A percentile compares a stretch with the other conserved stretches of the same genome.
Evolutionary conservation across 2,888 invertebrate species (phyloP).

Genomic region (Lobophora halterata): DNA sequence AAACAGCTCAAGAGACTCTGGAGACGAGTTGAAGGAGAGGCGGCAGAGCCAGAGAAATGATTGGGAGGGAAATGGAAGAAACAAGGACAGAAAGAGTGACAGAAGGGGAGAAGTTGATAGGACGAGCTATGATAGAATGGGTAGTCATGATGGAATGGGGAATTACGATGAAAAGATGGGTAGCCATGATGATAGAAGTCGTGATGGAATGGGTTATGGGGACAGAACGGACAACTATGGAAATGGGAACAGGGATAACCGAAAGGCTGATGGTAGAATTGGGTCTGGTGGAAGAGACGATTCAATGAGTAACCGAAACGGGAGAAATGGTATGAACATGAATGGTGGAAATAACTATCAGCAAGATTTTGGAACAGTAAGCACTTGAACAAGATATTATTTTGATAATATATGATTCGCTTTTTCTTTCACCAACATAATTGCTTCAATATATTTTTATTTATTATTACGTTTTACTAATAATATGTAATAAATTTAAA

Average conservation of each 20-base stretch:
- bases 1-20: conserved; percentile 43
- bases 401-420: too few species aligned
- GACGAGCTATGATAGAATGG: conserved; percentile 37
- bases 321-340: conserved; percentile 37
- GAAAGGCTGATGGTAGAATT: conserved; percentile 26
- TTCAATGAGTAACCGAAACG: conserved; percentile 30
- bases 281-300: conserved; percentile 24
- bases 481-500: too few species aligned
- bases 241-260: conserved; percentile 29
- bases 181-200: conserved; percentile 30
- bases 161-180: conserved; percentile 31
- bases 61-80: conserved; percentile 42
- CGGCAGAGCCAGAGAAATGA: conserved; percentile 43
- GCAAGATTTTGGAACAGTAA: conserved; percentile 54
- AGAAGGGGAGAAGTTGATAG: too few species aligned
- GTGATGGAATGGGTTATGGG: conserved; percentile 33
- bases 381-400: conserved; percentile 31
- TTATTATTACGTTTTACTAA: too few species aligned
- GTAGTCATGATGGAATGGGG: conserved; percentile 33
- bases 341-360: conserved; percentile 49
- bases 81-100: conserved; percentile 36
- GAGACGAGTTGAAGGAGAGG: conserved; percentile 51
- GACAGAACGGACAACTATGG: conserved; percentile 14
- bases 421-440: too few species aligned
- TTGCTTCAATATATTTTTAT: too few species aligned